phyloP scores from a whole-genome alignment of 2,113 vertebrate species.

The Melanerpes formicivorus region DNA sequence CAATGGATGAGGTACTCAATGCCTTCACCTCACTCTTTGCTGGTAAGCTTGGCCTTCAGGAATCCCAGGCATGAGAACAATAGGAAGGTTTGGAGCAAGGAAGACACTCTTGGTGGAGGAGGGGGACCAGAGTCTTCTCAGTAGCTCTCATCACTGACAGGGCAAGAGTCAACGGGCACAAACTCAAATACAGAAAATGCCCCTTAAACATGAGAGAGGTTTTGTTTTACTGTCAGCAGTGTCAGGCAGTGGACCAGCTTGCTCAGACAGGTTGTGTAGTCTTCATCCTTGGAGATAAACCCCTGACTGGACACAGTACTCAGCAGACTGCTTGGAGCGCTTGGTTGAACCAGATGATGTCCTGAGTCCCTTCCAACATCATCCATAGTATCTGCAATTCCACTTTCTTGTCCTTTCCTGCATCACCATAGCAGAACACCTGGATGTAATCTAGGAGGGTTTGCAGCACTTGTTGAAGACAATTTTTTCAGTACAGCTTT shows the following conservation, averaged over 20 bases:
- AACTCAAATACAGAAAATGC: background rate
- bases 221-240: background rate
- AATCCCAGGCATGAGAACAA: background rate
- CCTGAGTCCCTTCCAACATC: background rate
- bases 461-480: background rate
- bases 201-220: background rate
- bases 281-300: background rate
- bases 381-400: background rate
- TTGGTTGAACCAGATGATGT: background rate
- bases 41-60: background rate
- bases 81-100: background rate
- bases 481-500: background rate
- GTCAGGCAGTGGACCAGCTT: background rate
- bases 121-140: background rate
- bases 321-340: background rate
- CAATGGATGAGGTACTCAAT: background rate
- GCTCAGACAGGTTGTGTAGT: background rate
- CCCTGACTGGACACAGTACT: background rate
- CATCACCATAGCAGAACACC: background rate
- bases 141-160: background rate
- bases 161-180: background rate
- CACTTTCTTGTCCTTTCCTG: background rate
- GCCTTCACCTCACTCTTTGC: background rate
- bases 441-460: background rate
- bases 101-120: background rate